These are phyloP conservation scores for Chrysoperla carnea DNA, from an alignment of 1,140 invertebrate genomes.

Conservation along the genomic window DNA sequence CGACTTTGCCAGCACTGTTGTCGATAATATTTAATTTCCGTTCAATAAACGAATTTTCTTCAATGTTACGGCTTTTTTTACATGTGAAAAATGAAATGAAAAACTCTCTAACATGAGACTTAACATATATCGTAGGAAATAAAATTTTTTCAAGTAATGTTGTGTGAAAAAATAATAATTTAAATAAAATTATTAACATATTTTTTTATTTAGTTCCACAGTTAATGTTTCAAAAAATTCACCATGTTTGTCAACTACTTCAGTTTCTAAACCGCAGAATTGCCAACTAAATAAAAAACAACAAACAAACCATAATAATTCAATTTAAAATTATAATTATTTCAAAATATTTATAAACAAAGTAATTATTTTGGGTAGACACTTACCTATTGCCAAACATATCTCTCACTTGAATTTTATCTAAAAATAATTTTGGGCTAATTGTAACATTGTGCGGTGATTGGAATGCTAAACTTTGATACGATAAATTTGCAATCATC, in stretches of 20 bases:
- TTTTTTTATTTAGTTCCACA: neutral
- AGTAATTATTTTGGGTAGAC: neutral
- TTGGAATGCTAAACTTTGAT: neutral
- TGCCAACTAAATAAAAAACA: neutral
- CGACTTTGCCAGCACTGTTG: no score
- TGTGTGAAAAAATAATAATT: no score
- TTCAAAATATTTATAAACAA: no score
- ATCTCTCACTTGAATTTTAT: neutral
- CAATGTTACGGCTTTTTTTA: no score
- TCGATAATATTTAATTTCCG: no score
- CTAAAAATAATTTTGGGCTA: neutral
- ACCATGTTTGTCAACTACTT: neutral
- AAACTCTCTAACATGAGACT: no score
- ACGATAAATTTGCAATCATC: conserved; percentile 8
- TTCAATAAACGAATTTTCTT: no score
- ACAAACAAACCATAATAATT: neutral
- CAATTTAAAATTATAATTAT: neutral
- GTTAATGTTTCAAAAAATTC: neutral
- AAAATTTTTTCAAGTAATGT: no score
- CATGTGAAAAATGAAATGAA: no score
- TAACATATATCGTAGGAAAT: no score
- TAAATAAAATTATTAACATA: no score
- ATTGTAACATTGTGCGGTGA: neutral
- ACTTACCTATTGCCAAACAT: neutral
- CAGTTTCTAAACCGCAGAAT: neutral